Base-by-base conservation (phyloP, 2,113 vertebrate genomes). In the Kryptolebias marmoratus region DNA sequence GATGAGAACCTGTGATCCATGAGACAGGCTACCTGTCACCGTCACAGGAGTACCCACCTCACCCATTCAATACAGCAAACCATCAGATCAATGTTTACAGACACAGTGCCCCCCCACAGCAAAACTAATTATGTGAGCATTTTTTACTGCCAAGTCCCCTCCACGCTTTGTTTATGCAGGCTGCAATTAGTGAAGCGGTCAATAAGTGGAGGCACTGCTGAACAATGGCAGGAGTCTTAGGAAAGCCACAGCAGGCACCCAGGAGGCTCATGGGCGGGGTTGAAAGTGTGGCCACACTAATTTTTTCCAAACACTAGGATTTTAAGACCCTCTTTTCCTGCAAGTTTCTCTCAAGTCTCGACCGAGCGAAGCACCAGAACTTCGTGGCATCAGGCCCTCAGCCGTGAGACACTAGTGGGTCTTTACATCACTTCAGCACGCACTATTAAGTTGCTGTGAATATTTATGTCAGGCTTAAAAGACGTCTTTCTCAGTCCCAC, bases 141-240 rank as follows among this genome's bases (percentile, higher is more conserved):
- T 92, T 91, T 92, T 91, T 83, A 73, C 82, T 71, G 81, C 83
- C 87, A 86, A 75, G 75, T 81, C 83, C 55, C 70, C 56, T 67
- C 79, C 82, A 73, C 28, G 83, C 90, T 94, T 92, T 95, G 90
- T 94, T 95, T 93, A 90, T 88, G 90, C 82, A 85, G 80, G 74
- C 87, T 90, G 91, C 93, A 95, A 95, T 95, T 96, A 95, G 92
- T 87, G 74, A 89, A 81, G 85, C 85, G 90, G 94, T 96, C 95
- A 95, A 96, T 96, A 94, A 92, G 91, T 88, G 93, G 90, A 91
- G 91, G 89, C 16, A 83, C 88, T 68, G 59, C 36, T 75, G 73
- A 69, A 85, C 89, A 91, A 89, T 75, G 84, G 75, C 62, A 79
- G 81, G 79, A 81, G 76, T 67, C 45, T 55, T 27, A 55, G 48